These are phyloP conservation scores for Nebria salina DNA, from an alignment of 2,888 invertebrate species.

Conservation along the genomic window DNA sequence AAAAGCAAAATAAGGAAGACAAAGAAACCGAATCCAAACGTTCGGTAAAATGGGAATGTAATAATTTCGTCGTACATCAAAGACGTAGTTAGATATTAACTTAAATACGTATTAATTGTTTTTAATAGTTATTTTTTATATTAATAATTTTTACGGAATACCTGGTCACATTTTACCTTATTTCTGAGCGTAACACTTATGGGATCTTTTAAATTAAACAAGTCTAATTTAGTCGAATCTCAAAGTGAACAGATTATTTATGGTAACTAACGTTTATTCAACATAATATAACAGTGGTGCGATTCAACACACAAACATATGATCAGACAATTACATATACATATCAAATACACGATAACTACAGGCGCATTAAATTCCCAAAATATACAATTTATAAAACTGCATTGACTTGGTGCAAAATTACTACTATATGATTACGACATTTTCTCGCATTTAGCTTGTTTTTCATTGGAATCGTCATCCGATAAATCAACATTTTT, in stretches of 20 bases:
- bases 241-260: neutral
- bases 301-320: constrained; percentile 7
- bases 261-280: constrained; percentile 39
- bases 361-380: constrained; percentile 30
- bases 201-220: too few relatives aligned
- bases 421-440: constrained; percentile 52
- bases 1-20: too few relatives aligned
- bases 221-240: neutral
- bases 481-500: constrained; percentile 43
- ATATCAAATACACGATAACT: constrained; percentile 31
- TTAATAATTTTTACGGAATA: too few relatives aligned
- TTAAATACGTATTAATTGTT: too few relatives aligned
- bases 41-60: too few relatives aligned
- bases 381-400: constrained; percentile 14
- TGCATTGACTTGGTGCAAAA: constrained; percentile 24
- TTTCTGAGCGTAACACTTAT: too few relatives aligned
- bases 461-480: constrained; percentile 55
- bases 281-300: constrained; percentile 34
- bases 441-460: constrained; percentile 59
- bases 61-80: too few relatives aligned
- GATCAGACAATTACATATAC: neutral
- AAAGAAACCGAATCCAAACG: too few relatives aligned
- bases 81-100: too few relatives aligned
- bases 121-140: too few relatives aligned
- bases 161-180: too few relatives aligned